These are phyloP conservation scores for Monopterus albus DNA, from an alignment of 2,113 vertebrate genomes.

Conservation along the genomic window DNA sequence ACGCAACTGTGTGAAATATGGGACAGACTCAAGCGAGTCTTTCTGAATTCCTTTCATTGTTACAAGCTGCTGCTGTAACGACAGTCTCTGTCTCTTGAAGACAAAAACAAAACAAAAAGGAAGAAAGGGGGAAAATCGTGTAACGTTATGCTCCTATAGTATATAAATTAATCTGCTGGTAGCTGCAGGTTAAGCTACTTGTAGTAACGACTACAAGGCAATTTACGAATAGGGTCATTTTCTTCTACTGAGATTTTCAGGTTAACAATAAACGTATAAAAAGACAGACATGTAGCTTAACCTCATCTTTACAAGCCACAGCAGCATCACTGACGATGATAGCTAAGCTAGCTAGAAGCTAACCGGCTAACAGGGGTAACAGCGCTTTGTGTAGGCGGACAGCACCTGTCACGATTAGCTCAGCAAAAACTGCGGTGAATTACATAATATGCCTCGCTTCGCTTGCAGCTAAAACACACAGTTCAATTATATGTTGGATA, in stretches of 20 bases:
- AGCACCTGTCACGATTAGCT: conserved; percentile 25
- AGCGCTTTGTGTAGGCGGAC: conserved; percentile 69
- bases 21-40: conserved; percentile 7
- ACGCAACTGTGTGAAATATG: conserved; percentile 38
- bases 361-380: conserved; percentile 45
- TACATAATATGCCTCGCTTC: background rate
- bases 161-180: no score
- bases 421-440: no score
- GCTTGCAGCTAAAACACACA: accelerated
- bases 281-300: no score
- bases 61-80: background rate
- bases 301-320: background rate
- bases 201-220: no score
- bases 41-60: background rate
- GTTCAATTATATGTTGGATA: accelerated
- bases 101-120: no score
- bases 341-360: conserved; percentile 47
- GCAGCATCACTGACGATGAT: background rate
- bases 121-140: no score
- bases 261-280: no score
- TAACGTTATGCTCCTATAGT: background rate
- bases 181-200: no score
- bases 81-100: background rate
- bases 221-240: no score
- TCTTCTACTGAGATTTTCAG: no score